Evolutionary conservation across 2,888 invertebrate species (phyloP).

Genomic region (Thereva nobilitata): DNA sequence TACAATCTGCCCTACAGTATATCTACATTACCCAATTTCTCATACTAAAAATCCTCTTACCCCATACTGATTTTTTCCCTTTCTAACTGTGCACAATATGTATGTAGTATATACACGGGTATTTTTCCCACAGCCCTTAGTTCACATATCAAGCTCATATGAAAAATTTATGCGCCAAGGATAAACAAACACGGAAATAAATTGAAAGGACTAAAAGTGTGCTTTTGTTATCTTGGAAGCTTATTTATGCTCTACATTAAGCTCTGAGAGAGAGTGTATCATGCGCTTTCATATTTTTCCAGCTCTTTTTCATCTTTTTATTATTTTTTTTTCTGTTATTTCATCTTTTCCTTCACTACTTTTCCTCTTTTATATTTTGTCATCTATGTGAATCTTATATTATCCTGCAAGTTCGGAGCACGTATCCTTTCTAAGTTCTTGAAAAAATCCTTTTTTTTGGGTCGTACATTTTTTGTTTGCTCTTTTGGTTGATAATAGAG

Average conservation of each 20-base stretch:
- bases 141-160: constrained; percentile 34
- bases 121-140: constrained; percentile 7
- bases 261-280: constrained; percentile 32
- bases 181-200: constrained; percentile 43
- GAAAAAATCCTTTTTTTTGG: too few relatives aligned
- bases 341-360: constrained; percentile 6
- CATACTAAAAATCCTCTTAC: constrained; percentile 12
- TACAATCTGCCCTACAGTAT: background rate
- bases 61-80: background rate
- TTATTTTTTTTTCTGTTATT: constrained; percentile 10
- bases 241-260: constrained; percentile 42
- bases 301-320: constrained; percentile 21
- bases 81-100: background rate
- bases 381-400: too few relatives aligned
- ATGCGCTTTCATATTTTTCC: constrained; percentile 36
- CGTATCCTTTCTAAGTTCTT: too few relatives aligned
- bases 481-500: too few relatives aligned
- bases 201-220: constrained; percentile 42
- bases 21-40: constrained; percentile 30
- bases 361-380: background rate
- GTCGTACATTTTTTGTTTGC: too few relatives aligned
- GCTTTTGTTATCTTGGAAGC: constrained; percentile 38
- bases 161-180: constrained; percentile 36
- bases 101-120: background rate
- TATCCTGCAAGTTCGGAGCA: too few relatives aligned